These are phyloP conservation scores for Lytechinus pictus DNA, from an alignment of 35 echinoderm and acorn worm genomes.

Conservation along the genomic window DNA sequence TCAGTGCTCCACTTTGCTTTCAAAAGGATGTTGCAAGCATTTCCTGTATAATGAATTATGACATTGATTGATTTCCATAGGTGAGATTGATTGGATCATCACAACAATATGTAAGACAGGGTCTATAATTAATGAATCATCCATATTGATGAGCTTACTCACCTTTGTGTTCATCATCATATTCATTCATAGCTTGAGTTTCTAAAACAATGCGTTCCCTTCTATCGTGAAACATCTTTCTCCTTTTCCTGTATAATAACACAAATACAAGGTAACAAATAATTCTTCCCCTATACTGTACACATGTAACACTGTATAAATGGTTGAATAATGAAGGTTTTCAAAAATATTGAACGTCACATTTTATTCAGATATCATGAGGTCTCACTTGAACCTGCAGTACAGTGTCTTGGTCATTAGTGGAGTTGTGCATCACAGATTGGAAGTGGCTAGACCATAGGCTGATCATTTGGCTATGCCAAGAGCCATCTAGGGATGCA, in stretches of 20 bases:
- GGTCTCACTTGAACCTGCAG: no score
- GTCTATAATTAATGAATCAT: neutral
- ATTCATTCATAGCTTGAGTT: slow-evolving; percentile 27
- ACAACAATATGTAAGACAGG: no score
- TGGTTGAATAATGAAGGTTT: neutral
- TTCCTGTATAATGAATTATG: no score
- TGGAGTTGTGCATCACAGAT: no score
- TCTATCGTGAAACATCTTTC: slow-evolving; percentile 39
- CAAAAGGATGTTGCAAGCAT: no score
- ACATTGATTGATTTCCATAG: no score
- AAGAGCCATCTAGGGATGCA: no score
- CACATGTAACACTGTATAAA: neutral
- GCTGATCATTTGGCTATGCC: no score
- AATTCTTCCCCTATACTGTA: neutral
- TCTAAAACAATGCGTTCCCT: slow-evolving; percentile 27
- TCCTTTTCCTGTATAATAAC: neutral
- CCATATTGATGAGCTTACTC: neutral
- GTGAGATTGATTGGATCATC: no score
- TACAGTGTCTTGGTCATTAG: no score
- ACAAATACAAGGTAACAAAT: neutral
- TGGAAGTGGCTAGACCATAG: no score
- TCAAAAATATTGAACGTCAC: neutral
- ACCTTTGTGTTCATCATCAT: slow-evolving; percentile 29
- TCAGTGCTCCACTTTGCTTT: no score
- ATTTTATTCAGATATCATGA: neutral